These are phyloP conservation scores for Scomber japonicus DNA, from an alignment of 2,113 vertebrate species.

Conservation along the genomic window DNA sequence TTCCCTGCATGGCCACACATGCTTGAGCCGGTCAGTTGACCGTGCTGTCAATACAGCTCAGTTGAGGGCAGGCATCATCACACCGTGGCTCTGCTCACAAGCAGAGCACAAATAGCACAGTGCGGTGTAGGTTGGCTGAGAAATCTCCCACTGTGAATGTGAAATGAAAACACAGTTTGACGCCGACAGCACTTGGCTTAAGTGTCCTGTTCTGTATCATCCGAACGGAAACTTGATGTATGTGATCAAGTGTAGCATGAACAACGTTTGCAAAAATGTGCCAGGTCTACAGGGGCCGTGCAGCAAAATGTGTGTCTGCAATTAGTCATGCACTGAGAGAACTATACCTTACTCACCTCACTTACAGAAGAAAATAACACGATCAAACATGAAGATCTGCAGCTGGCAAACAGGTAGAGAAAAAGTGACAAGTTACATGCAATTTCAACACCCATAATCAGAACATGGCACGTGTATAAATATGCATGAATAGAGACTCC, in stretches of 20 bases:
- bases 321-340: neutral
- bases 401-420: neutral
- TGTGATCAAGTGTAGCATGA: conserved; percentile 10
- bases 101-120: conserved; percentile 17
- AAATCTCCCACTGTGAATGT: conserved; percentile 22
- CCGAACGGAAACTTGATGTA: conserved; percentile 7
- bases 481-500: conserved; percentile 42
- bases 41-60: conserved; percentile 38
- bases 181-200: neutral
- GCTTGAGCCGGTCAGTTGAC: conserved; percentile 35
- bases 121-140: neutral
- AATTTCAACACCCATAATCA: conserved; percentile 29
- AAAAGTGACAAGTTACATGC: conserved; percentile 11
- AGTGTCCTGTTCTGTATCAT: neutral
- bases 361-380: conserved; percentile 32
- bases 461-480: conserved; percentile 38
- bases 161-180: conserved; percentile 36
- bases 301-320: neutral
- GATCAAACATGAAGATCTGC: conserved; percentile 11
- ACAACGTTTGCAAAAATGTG: neutral
- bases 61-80: conserved; percentile 23
- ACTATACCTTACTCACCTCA: neutral
- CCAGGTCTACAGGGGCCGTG: neutral
- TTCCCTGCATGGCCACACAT: conserved; percentile 28
- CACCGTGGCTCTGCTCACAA: conserved; percentile 9